Conservation (phyloP, 2,797 vertebrate species). For the Presbytis comata region DNA sequence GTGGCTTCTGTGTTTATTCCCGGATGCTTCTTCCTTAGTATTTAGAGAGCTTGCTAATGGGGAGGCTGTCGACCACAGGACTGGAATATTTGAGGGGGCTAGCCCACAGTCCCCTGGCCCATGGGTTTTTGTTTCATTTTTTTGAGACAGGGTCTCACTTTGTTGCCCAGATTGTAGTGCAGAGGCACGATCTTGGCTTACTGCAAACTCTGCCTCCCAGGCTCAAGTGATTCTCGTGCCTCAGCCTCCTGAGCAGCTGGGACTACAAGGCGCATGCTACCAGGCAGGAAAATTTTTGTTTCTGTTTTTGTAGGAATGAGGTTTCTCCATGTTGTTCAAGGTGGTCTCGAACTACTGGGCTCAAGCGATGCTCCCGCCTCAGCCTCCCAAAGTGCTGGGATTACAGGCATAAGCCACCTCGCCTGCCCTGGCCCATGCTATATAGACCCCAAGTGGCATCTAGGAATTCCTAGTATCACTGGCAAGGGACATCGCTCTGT, state of each 20-base stretch:
- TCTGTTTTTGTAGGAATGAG: neutral
- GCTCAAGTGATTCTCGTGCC: neutral
- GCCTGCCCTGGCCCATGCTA: neutral
- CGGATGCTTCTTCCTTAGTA: neutral
- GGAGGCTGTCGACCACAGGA: neutral
- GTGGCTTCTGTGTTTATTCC: neutral
- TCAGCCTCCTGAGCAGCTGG: neutral
- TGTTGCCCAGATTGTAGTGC: neutral
- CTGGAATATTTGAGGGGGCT: neutral
- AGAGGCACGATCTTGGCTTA: neutral
- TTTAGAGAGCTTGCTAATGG: neutral
- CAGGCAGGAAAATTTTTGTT: neutral
- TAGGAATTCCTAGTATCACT: neutral
- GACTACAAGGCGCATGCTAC: neutral
- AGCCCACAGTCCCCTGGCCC: neutral
- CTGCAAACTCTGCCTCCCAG: neutral
- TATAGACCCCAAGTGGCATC: neutral
- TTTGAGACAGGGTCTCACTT: neutral
- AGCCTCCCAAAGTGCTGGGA: neutral
- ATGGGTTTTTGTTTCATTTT: neutral
- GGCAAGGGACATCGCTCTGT: neutral
- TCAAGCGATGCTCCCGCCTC: neutral
- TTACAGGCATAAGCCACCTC: neutral
- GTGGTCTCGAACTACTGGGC: neutral
- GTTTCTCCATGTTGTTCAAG: neutral